phyloP scores from a whole-genome alignment of 2,113 vertebrate species.

The Charina bottae region DNA sequence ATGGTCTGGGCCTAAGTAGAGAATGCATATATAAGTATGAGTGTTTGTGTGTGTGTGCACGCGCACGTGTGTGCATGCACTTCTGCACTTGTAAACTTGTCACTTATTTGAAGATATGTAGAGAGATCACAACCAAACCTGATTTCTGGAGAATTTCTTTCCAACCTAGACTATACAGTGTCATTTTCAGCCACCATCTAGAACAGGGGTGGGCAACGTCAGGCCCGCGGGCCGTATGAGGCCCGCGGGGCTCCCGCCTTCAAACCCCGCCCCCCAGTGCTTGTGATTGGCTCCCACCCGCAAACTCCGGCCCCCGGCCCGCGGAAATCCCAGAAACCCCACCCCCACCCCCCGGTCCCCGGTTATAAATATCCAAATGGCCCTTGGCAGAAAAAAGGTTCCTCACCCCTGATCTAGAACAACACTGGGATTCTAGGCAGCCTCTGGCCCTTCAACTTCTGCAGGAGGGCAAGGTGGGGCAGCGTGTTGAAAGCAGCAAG shows the following conservation, averaged over 20 bases:
- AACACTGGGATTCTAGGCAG: not conserved
- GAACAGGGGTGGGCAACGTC: too few relatives aligned
- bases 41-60: not conserved
- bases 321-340: too few relatives aligned
- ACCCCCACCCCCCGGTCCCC: too few relatives aligned
- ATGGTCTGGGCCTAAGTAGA: not conserved
- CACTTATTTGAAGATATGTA: not conserved
- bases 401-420: too few relatives aligned
- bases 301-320: too few relatives aligned
- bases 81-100: not conserved
- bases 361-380: too few relatives aligned
- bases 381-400: too few relatives aligned
- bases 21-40: not conserved
- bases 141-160: not conserved
- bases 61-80: too few relatives aligned
- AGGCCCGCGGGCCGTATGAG: too few relatives aligned
- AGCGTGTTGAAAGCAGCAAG: not conserved
- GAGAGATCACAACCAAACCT: not conserved
- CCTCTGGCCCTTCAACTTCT: not conserved
- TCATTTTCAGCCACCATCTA: not conserved
- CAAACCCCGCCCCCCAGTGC: too few relatives aligned
- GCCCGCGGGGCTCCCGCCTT: too few relatives aligned
- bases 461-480: not conserved
- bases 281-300: too few relatives aligned
- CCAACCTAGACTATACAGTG: not conserved